A percentile compares a stretch with the other conserved stretches of the same genome.
Conservation (phyloP, 2,113 vertebrate genomes). For the Nesogale talazaci region DNA sequence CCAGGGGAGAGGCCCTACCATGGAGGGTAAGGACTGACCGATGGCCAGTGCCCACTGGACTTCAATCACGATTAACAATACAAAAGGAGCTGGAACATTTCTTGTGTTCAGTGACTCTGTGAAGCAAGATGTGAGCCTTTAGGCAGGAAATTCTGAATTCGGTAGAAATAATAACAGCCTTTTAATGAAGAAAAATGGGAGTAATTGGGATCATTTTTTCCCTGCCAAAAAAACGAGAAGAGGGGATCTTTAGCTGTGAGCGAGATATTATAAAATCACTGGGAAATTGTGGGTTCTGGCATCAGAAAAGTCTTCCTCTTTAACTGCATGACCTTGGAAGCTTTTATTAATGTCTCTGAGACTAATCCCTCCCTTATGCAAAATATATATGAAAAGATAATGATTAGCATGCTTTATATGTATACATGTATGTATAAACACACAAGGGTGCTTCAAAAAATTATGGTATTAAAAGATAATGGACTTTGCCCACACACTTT, state of each 20-base stretch:
- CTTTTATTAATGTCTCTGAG: not conserved
- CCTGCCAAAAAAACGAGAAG: conserved; percentile 10
- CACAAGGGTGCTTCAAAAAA: not conserved
- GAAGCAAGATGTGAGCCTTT: conserved; percentile 43
- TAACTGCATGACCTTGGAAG: conserved; percentile 10
- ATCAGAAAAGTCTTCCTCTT: conserved; percentile 24
- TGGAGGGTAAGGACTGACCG: not conserved
- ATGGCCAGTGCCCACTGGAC: not conserved
- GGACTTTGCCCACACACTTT: no score
- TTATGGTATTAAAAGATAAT: no score
- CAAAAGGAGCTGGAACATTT: not conserved
- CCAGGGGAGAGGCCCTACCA: not conserved
- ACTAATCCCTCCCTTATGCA: not conserved
- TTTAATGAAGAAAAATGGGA: conserved; percentile 38
- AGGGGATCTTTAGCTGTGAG: conserved; percentile 5
- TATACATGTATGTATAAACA: no score
- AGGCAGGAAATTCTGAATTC: conserved; percentile 38
- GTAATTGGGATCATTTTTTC: not conserved
- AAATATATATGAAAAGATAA: not conserved
- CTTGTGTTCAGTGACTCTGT: not conserved
- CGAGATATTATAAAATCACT: not conserved
- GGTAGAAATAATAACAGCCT: conserved; percentile 40
- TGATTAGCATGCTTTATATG: not conserved
- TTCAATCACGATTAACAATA: conserved; percentile 24
- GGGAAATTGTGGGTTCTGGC: not conserved